These are phyloP conservation scores for Brachyhypopomus gauderio DNA, from an alignment of 2,113 vertebrate species.

Conservation along the genomic window DNA sequence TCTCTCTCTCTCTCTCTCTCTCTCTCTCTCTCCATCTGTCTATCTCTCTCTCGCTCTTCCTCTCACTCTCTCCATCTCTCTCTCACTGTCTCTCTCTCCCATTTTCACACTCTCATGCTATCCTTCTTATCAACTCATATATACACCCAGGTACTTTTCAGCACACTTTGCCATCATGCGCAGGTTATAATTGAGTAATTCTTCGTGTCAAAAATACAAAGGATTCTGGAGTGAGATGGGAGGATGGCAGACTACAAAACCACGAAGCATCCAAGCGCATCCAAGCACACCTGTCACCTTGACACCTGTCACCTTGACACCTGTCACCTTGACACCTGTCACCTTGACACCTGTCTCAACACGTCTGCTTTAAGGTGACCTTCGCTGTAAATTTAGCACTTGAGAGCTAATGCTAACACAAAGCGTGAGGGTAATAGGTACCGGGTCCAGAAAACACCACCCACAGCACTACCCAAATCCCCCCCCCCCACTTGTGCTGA, in stretches of 20 bases:
- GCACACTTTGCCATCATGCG: background rate
- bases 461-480: background rate
- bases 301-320: background rate
- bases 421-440: background rate
- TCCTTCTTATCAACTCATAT: background rate
- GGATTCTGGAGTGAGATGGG: background rate
- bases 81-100: background rate
- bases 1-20: background rate
- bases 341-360: background rate
- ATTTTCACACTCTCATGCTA: background rate
- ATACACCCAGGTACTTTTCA: background rate
- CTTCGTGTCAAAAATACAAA: background rate
- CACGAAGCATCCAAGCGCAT: background rate
- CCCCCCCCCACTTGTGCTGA: background rate
- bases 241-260: background rate
- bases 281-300: background rate
- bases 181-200: conserved; percentile 4
- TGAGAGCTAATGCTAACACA: conserved; percentile 6
- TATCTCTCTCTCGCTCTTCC: background rate
- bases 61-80: background rate
- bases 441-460: background rate
- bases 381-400: background rate
- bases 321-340: background rate
- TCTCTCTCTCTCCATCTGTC: background rate
- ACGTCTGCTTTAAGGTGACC: background rate